These are phyloP conservation scores for Heliconius congener DNA, from an alignment of 1,140 invertebrate species.

Conservation along the genomic window DNA sequence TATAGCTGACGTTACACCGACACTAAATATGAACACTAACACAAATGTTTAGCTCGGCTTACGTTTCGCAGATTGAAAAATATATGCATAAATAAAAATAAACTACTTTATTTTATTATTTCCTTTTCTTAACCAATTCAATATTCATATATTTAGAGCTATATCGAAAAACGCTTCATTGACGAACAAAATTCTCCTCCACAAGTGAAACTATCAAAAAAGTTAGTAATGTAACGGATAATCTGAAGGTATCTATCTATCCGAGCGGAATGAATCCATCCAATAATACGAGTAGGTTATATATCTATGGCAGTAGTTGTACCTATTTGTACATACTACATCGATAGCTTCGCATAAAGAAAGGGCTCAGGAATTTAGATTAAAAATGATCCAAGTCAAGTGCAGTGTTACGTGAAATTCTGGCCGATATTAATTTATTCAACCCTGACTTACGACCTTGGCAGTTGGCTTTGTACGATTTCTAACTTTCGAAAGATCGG, in stretches of 20 bases:
- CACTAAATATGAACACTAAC: too few species aligned
- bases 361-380: conserved; percentile 72
- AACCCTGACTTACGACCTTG: conserved; percentile 34
- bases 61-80: too few species aligned
- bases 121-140: neutral
- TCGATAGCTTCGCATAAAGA: conserved; percentile 62
- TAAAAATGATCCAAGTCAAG: conserved; percentile 71
- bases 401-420: conserved; percentile 65
- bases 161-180: neutral
- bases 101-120: too few species aligned
- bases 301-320: conserved; percentile 19
- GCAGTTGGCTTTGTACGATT: conserved; percentile 24
- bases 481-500: conserved; percentile 32
- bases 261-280: conserved; percentile 53
- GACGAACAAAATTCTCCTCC: neutral
- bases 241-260: conserved; percentile 42
- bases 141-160: neutral
- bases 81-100: too few species aligned
- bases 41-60: too few species aligned
- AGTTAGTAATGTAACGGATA: neutral
- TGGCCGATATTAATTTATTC: conserved; percentile 60
- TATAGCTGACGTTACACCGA: too few species aligned
- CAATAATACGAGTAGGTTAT: conserved; percentile 43
- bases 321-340: conserved; percentile 45
- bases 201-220: conserved; percentile 11